Base-by-base conservation (phyloP, 2,888 invertebrate species). In the Erebia epiphron region DNA sequence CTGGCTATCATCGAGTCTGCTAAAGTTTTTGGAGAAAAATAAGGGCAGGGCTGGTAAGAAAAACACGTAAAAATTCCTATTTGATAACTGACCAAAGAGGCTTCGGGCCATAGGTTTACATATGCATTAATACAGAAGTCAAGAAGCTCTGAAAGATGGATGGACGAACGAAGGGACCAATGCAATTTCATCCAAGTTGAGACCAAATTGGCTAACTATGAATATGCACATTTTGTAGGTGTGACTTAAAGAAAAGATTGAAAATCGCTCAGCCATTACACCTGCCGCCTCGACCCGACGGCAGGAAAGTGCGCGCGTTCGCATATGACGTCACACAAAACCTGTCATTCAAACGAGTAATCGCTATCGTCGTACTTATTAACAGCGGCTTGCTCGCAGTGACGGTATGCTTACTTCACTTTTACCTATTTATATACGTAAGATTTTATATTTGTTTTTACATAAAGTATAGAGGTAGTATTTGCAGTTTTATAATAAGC, bases 201-300 rank as follows among this genome's bases (percentile, higher is more conserved):
- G 35, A 35, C 35, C 35, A 7, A 52, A 9, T 52, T 9, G 35
- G n/a, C n/a, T 16, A 58, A 3, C 11, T 35, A 13, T 7, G 3
- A 1, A 13, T 35, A 26, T 52, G 35, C 4, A 60, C 16, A n/a
- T 62, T 49, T 62, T 21, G 10, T 62, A 96, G 96, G 96, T 98
- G 99, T 89, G 99, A 99, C 86, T 94, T 99, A 73, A 99, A 99
- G 86, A 99, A 99, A 85, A 95, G 99, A 84, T 94, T 99, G 89
- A 99, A 99, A 94, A 98, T 99, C 82, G 99, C 99, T 7, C 99
- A 99, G 89, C 99, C 99, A 0, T 93, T 99, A 0, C 99, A 99
- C 89, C 94, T 99, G 74, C 99, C 99, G 0, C 99, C 99, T 0
- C 95, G 99, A 77, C 99, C 99, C 10, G 99, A 99, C 88, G 98